A percentile compares a stretch with the other conserved stretches of the same genome.
These are phyloP conservation scores for Phycodurus eques DNA, from an alignment of 2,113 vertebrate genomes.

Conservation along the genomic window DNA sequence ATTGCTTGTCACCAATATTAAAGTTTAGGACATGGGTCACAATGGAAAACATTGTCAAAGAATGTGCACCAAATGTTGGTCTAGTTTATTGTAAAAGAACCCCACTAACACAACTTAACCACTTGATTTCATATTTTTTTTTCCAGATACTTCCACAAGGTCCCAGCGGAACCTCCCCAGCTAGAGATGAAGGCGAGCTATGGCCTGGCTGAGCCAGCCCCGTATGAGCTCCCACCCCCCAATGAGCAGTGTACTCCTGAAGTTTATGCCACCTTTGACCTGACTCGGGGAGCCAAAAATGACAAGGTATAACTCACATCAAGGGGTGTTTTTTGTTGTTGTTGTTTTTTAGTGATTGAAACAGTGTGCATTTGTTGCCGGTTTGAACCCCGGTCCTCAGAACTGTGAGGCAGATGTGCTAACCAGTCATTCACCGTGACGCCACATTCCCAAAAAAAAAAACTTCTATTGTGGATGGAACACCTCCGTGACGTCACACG, in stretches of 20 bases:
- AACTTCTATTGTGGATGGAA: too few relatives aligned
- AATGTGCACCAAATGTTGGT: too few relatives aligned
- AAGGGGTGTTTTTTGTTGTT: background rate
- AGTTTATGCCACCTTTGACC: constrained; percentile 88
- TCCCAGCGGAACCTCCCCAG: constrained; percentile 87
- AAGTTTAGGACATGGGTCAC: too few relatives aligned
- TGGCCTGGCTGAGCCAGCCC: constrained; percentile 87
- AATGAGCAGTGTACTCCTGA: constrained; percentile 84
- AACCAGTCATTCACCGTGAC: background rate
- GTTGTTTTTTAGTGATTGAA: background rate
- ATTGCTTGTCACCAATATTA: too few relatives aligned
- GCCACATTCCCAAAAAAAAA: too few relatives aligned
- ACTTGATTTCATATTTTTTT: background rate
- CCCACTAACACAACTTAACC: too few relatives aligned
- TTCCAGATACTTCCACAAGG: constrained; percentile 95
- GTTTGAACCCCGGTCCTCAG: too few relatives aligned
- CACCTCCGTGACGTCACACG: too few relatives aligned
- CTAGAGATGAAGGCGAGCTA: constrained; percentile 96
- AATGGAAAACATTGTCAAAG: too few relatives aligned
- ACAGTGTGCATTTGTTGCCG: background rate
- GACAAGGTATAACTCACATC: constrained; percentile 73
- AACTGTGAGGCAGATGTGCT: too few relatives aligned
- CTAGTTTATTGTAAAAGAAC: background rate
- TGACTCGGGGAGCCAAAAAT: constrained; percentile 90
- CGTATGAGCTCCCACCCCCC: constrained; percentile 84